phyloP scores from a whole-genome alignment of 2,113 vertebrate genomes.

The Donacobius atricapilla region DNA sequence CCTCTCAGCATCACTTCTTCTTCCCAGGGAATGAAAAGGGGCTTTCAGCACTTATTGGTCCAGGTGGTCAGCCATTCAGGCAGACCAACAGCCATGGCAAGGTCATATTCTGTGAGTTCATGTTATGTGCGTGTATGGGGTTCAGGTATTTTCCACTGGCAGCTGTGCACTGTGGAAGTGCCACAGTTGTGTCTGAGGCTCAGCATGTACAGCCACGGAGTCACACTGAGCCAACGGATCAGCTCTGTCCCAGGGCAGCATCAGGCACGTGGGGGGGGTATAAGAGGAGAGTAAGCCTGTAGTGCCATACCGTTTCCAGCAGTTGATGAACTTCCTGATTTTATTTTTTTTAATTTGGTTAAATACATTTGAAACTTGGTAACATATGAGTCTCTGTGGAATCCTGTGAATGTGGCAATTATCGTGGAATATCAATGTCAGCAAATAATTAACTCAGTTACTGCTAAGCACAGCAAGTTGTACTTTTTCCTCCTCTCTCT shows the following conservation, averaged over 20 bases:
- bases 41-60: background rate
- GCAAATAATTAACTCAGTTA: conserved; percentile 37
- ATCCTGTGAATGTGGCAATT: background rate
- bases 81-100: background rate
- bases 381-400: background rate
- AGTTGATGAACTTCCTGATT: background rate
- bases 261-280: background rate
- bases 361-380: background rate
- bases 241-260: background rate
- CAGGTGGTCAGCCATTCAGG: background rate
- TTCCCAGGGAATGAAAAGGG: background rate
- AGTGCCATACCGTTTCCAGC: no score
- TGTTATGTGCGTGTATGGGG: rapidly evolving
- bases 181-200: background rate
- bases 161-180: background rate
- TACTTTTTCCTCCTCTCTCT: background rate
- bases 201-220: rapidly evolving
- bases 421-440: background rate
- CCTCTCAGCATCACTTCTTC: background rate
- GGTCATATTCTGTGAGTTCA: rapidly evolving
- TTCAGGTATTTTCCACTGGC: background rate
- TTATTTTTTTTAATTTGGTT: background rate
- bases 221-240: rapidly evolving
- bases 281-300: background rate
- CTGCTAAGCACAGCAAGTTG: background rate